phyloP scores from a whole-genome alignment of 2,113 vertebrate genomes.

The Varanus salvator region DNA sequence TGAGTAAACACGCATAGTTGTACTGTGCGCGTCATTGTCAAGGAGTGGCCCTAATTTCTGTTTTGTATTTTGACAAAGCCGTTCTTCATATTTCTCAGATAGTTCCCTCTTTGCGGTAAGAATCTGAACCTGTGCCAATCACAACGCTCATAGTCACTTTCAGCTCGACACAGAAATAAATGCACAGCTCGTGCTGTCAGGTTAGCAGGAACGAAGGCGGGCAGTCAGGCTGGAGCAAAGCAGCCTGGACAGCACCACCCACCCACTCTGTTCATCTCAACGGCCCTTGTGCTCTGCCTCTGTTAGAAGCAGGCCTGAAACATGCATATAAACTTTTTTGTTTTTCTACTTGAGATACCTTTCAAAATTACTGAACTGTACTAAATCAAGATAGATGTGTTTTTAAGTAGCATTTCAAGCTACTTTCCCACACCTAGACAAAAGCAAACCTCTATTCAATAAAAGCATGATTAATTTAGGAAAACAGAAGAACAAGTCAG shows the following conservation, averaged over 20 bases:
- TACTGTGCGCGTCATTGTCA: accelerated
- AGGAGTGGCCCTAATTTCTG: not conserved
- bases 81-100: accelerated
- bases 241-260: not conserved
- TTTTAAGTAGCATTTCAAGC: not conserved
- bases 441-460: not conserved
- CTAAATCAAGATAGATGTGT: not conserved
- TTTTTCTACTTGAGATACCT: not conserved
- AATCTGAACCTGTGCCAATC: not conserved
- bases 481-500: not conserved
- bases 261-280: not conserved
- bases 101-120: not conserved
- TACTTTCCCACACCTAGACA: not conserved
- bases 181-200: not conserved
- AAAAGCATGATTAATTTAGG: not conserved
- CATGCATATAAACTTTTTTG: not conserved
- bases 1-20: not conserved
- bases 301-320: not conserved
- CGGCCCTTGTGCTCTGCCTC: not conserved
- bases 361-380: not conserved
- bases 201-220: not conserved
- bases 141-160: not conserved
- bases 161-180: not conserved
- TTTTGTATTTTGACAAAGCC: not conserved
- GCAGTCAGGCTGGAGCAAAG: not conserved